Conservation (phyloP, 2,113 vertebrate species). For the Podarcis raffonei region DNA sequence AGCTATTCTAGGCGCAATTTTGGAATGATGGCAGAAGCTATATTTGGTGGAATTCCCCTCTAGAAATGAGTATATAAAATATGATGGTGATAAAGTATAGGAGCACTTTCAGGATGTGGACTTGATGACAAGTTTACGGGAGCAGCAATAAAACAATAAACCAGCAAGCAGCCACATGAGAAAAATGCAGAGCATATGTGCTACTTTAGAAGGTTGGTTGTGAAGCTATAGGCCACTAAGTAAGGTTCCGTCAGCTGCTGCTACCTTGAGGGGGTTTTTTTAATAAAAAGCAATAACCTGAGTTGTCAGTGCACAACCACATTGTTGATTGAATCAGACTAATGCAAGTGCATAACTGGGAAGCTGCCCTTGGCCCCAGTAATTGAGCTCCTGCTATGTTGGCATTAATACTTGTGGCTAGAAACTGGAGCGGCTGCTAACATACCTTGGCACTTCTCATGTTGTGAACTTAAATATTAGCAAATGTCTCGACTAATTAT, state of each 20-base stretch:
- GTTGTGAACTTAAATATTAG: background rate
- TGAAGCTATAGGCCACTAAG: background rate
- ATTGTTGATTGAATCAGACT: background rate
- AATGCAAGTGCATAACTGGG: background rate
- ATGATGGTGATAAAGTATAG: background rate
- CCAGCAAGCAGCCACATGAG: background rate
- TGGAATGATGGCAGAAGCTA: too few relatives aligned
- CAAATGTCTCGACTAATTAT: background rate
- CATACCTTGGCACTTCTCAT: background rate
- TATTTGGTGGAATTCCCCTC: too few relatives aligned
- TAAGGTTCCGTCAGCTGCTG: background rate
- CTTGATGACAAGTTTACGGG: background rate
- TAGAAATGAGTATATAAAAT: too few relatives aligned
- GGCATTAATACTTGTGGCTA: background rate
- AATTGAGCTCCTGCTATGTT: background rate
- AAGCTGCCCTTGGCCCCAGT: background rate
- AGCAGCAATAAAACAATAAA: background rate
- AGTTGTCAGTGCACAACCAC: background rate
- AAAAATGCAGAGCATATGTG: background rate
- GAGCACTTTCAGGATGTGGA: background rate
- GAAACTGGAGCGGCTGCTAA: background rate
- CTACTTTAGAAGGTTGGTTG: background rate
- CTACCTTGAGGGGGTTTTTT: background rate
- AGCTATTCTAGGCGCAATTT: too few relatives aligned
- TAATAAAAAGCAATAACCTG: too few relatives aligned